Conservation (phyloP, 1,140 invertebrate species). For the Brachionus plicatilis region DNA sequence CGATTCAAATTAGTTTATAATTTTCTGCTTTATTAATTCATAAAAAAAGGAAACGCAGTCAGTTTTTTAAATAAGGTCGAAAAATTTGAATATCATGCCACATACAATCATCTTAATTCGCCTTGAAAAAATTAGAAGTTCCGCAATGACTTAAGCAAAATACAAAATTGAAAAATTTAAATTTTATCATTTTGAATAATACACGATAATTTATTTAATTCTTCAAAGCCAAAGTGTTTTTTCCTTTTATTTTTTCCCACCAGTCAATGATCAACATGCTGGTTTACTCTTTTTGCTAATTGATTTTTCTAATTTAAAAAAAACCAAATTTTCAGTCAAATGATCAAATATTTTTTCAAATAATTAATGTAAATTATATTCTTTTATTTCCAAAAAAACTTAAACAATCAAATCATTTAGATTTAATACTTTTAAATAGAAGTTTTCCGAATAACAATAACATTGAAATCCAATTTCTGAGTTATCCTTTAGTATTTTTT, state of each 20-base stretch:
- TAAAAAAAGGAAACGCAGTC: not conserved
- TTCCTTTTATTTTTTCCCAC: not conserved
- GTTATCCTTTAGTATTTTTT: too few species aligned
- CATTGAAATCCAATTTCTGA: too few species aligned
- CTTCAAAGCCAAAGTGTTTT: not conserved
- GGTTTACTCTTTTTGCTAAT: not conserved
- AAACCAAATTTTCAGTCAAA: not conserved
- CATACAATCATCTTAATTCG: not conserved
- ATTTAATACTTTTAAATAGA: not conserved
- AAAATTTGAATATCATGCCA: not conserved
- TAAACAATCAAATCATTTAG: not conserved
- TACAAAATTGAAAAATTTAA: not conserved
- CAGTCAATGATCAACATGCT: not conserved
- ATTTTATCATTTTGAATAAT: not conserved
- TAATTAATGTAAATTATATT: not conserved
- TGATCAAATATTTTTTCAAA: not conserved
- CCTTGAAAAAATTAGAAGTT: not conserved
- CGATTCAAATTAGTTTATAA: not conserved
- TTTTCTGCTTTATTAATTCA: not conserved
- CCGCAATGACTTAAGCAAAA: not conserved
- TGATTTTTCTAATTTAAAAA: not conserved
- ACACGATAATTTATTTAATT: not conserved
- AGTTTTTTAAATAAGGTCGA: not conserved
- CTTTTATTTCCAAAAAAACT: not conserved
- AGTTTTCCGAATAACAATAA: too few species aligned